These are phyloP conservation scores for Dicentrarchus labrax DNA, from an alignment of 2,113 vertebrate genomes.

Conservation along the genomic window DNA sequence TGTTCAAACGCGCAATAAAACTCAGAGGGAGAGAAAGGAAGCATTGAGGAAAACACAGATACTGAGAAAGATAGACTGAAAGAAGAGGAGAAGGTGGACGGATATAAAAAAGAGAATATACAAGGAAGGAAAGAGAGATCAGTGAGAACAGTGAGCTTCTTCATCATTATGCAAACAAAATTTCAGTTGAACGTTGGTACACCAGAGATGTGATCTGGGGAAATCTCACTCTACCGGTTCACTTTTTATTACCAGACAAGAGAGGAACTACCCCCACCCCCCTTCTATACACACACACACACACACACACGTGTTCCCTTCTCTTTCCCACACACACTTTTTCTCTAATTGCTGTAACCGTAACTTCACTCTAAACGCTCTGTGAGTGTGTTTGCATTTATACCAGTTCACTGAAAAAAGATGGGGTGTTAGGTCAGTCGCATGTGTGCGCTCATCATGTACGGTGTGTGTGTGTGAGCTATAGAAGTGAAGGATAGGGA, in stretches of 20 bases:
- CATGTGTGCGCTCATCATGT: conserved; percentile 40
- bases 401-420: conserved; percentile 4
- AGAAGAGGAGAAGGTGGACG: conserved; percentile 24
- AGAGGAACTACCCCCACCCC: conserved; percentile 17
- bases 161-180: conserved; percentile 66
- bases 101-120: conserved; percentile 36
- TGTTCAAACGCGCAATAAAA: conserved; percentile 60
- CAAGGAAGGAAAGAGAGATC: not conserved
- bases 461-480: conserved; percentile 34
- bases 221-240: conserved; percentile 68
- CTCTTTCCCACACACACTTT: not conserved
- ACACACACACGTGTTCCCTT: not conserved
- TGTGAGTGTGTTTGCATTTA: conserved; percentile 20
- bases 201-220: not conserved
- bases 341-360: conserved; percentile 18
- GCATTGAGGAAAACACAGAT: conserved; percentile 28
- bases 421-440: conserved; percentile 27
- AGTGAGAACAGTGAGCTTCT: not conserved
- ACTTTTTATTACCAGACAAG: conserved; percentile 34
- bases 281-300: not conserved
- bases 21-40: conserved; percentile 31
- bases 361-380: conserved; percentile 26
- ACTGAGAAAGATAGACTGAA: conserved; percentile 1
- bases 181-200: conserved; percentile 55
- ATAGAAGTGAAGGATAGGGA: conserved; percentile 65